These are phyloP conservation scores for Drosophila santomea DNA, from an alignment of 1,140 invertebrate genomes.

Conservation along the genomic window DNA sequence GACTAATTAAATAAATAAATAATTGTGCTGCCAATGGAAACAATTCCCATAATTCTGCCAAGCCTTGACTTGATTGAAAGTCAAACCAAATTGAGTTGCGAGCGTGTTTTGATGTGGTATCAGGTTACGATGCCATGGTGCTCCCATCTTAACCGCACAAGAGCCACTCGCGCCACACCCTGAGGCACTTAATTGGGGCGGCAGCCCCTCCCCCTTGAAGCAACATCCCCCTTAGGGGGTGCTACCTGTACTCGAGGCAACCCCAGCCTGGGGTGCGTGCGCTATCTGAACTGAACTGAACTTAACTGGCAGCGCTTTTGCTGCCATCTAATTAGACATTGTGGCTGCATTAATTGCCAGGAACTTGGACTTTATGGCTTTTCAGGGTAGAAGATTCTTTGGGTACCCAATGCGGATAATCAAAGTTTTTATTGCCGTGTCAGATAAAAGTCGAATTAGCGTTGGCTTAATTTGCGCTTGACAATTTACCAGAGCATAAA, in stretches of 20 bases:
- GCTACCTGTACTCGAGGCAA: constrained; percentile 6
- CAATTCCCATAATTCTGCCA: constrained; percentile 10
- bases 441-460: constrained; percentile 68
- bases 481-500: constrained; percentile 22
- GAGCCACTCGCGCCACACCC: constrained; percentile 60
- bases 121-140: constrained; percentile 39
- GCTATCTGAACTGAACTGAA: constrained; percentile 57
- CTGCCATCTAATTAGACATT: constrained; percentile 72
- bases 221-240: constrained; percentile 3
- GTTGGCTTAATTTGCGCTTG: constrained; percentile 56
- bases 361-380: constrained; percentile 73
- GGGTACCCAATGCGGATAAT: constrained; percentile 7
- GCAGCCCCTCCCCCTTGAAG: background rate
- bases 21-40: constrained; percentile 28
- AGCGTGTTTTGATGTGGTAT: constrained; percentile 36
- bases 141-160: constrained; percentile 59
- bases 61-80: constrained; percentile 18
- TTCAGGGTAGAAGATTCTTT: constrained; percentile 25
- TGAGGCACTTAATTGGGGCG: constrained; percentile 59
- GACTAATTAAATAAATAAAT: constrained; percentile 47
- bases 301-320: constrained; percentile 60
- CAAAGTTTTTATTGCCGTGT: constrained; percentile 55
- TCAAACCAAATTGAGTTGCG: constrained; percentile 37
- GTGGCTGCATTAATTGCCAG: constrained; percentile 73
- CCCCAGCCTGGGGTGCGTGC: constrained; percentile 40